Evolutionary conservation across 2,888 invertebrate genomes (phyloP).

Genomic region (Trichogramma dendrolimi): DNA sequence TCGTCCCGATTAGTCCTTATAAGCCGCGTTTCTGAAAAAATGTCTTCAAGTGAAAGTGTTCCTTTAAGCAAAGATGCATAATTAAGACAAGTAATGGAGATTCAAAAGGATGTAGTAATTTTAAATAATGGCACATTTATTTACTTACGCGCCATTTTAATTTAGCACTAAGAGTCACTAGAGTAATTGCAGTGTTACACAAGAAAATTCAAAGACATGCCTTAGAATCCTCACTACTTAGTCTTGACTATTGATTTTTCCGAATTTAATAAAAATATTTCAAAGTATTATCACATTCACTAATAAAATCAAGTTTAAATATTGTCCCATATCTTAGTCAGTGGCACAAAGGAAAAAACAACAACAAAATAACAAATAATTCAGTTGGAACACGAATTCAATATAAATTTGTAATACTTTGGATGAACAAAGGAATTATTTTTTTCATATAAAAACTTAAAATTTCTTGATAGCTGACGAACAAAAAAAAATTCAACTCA

Average conservation of each 20-base stretch:
- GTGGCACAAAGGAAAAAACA: no score
- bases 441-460: background rate
- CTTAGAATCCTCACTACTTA: constrained; percentile 27
- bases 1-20: constrained; percentile 27
- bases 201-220: constrained; percentile 23
- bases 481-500: constrained; percentile 33
- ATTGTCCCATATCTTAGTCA: no score
- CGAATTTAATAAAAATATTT: constrained; percentile 6
- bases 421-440: background rate
- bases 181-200: background rate
- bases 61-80: background rate
- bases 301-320: no score
- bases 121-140: constrained; percentile 17
- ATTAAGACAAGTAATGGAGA: constrained; percentile 20
- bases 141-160: constrained; percentile 27
- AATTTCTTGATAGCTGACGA: background rate
- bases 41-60: background rate
- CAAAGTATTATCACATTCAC: no score
- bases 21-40: constrained; percentile 22
- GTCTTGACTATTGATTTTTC: constrained; percentile 4
- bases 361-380: no score
- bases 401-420: no score
- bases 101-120: constrained; percentile 28
- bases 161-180: constrained; percentile 14
- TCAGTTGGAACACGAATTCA: no score